Percentiles rank a stretch among this genome's conserved stretches.
These are phyloP conservation scores for Oryctes rhinoceros DNA, from an alignment of 1,140 invertebrate species.

Conservation along the genomic window DNA sequence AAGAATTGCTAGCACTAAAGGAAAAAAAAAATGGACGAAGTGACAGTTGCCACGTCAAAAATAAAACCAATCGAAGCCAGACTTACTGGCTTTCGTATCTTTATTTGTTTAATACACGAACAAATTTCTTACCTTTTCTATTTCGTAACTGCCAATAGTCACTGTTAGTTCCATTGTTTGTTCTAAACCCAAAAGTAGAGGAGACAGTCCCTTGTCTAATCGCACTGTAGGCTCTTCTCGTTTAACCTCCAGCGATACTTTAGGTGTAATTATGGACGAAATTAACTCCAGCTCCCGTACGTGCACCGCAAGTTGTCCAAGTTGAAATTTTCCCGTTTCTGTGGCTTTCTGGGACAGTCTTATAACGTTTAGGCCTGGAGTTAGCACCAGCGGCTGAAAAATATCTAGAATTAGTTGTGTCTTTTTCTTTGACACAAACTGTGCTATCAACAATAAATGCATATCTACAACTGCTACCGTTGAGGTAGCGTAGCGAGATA, in stretches of 20 bases:
- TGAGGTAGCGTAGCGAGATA: too few relatives aligned
- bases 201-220: constrained; percentile 63
- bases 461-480: too few relatives aligned
- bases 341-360: constrained; percentile 68
- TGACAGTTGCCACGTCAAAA: too few relatives aligned
- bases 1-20: too few relatives aligned
- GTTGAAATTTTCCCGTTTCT: constrained; percentile 68
- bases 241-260: constrained; percentile 66
- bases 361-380: constrained; percentile 79
- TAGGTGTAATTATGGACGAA: constrained; percentile 62
- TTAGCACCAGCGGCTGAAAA: constrained; percentile 62
- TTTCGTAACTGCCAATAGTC: constrained; percentile 70
- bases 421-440: too few relatives aligned
- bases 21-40: too few relatives aligned
- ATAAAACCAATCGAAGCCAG: too few relatives aligned
- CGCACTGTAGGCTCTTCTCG: constrained; percentile 66
- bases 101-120: too few relatives aligned
- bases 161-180: constrained; percentile 75
- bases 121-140: constrained; percentile 54
- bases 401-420: background rate
- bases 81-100: too few relatives aligned
- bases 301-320: constrained; percentile 69
- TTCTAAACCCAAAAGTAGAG: constrained; percentile 73
- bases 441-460: too few relatives aligned
- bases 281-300: constrained; percentile 66